Conservation (phyloP, 2,113 vertebrate genomes). For the Trichechus manatus region DNA sequence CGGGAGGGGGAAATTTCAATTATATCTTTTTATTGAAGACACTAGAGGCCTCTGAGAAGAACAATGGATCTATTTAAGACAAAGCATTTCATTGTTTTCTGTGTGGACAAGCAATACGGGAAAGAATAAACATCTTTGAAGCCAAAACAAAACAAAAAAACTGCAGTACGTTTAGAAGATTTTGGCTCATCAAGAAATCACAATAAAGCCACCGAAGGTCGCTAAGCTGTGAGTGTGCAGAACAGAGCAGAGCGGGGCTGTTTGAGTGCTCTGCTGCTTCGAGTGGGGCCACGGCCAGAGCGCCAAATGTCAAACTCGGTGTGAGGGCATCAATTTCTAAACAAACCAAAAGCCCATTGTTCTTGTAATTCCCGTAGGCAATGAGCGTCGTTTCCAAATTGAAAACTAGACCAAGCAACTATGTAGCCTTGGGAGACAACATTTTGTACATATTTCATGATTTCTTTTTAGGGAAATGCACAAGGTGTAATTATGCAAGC, state of each 20-base stretch:
- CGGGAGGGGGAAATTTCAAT: not conserved
- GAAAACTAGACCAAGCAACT: conserved; percentile 47
- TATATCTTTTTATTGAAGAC: not conserved
- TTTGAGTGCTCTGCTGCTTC: not conserved
- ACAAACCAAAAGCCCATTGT: conserved; percentile 10
- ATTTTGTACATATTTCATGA: conserved; percentile 65
- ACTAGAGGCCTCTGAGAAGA: not conserved
- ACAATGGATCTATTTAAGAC: not conserved
- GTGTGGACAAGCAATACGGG: not conserved
- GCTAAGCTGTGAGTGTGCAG: not conserved
- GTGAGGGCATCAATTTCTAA: not conserved
- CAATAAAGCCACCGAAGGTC: not conserved
- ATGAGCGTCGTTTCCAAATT: not conserved
- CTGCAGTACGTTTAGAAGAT: not conserved
- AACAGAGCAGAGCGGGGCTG: not conserved
- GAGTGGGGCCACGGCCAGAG: not conserved
- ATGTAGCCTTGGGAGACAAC: conserved; percentile 51
- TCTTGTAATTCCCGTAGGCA: not conserved
- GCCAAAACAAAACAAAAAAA: not conserved
- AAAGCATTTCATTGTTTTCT: conserved; percentile 9
- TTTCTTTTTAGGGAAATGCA: conserved; percentile 67
- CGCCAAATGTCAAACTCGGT: not conserved
- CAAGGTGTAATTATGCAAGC: conserved; percentile 55
- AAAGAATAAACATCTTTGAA: not conserved
- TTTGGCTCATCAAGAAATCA: conserved; percentile 1